Evolutionary conservation across 2,113 vertebrate genomes (phyloP).

Genomic region (Oncorhynchus masou): DNA sequence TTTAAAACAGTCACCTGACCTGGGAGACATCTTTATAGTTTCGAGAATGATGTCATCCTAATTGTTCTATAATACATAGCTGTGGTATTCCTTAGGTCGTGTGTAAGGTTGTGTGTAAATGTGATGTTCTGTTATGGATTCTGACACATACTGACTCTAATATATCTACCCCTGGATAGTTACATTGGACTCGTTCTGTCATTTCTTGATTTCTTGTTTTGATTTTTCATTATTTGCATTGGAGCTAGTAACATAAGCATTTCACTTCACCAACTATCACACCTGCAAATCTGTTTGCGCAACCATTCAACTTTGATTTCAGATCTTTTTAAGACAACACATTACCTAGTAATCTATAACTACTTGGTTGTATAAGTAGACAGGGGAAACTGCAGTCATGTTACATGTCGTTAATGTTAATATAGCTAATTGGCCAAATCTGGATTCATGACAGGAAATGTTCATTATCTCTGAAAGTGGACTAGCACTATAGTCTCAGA

Average conservation of each 20-base stretch:
- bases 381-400: neutral
- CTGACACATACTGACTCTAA: no score
- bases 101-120: no score
- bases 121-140: no score
- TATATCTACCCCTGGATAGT: no score
- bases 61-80: neutral
- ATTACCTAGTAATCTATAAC: neutral
- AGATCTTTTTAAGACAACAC: neutral
- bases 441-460: neutral
- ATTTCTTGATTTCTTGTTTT: neutral
- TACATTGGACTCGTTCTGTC: no score
- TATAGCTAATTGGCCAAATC: neutral
- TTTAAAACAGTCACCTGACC: neutral
- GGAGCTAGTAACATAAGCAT: neutral
- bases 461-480: conserved; percentile 6
- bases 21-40: no score
- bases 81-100: no score
- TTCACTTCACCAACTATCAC: no score
- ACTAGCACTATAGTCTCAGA: conserved; percentile 5
- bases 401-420: neutral
- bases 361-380: neutral
- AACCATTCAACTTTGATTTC: neutral
- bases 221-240: neutral
- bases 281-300: no score
- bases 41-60: neutral